Evolutionary conservation across 2,888 invertebrate genomes (phyloP).

Genomic region (Antitype chi): DNA sequence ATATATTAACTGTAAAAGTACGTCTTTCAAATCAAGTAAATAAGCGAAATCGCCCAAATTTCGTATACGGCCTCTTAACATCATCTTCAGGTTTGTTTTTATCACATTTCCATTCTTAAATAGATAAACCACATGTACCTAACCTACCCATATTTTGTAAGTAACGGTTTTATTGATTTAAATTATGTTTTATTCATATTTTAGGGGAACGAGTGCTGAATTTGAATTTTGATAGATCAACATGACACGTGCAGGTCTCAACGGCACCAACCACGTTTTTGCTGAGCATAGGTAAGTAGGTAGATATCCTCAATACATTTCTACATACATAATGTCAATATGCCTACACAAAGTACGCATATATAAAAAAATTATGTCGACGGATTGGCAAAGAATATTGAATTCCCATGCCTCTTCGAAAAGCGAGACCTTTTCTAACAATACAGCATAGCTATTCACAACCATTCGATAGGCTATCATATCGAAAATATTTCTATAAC

Average conservation of each 20-base stretch:
- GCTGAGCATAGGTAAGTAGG: neutral
- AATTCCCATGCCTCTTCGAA: too few species aligned
- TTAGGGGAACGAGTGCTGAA: conserved; percentile 1
- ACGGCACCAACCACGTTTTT: neutral
- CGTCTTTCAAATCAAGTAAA: too few species aligned
- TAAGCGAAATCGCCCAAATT: too few species aligned
- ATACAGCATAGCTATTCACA: too few species aligned
- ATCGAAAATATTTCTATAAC: too few species aligned
- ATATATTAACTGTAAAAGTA: too few species aligned
- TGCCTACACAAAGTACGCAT: neutral
- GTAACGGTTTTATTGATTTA: conserved; percentile 4
- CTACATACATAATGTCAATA: neutral
- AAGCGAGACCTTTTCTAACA: neutral
- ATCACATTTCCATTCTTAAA: neutral
- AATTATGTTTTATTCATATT: conserved; percentile 35
- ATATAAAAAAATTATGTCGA: neutral
- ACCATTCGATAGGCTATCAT: too few species aligned
- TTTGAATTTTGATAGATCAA: conserved; percentile 25
- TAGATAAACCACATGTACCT: neutral
- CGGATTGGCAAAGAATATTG: neutral
- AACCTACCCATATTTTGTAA: neutral
- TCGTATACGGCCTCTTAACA: too few species aligned
- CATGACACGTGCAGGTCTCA: neutral
- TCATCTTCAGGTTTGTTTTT: neutral
- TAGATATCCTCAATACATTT: conserved; percentile 8